Base-by-base conservation (phyloP, 64 coral and sea anemone species). In the Actinia tenebrosa region DNA sequence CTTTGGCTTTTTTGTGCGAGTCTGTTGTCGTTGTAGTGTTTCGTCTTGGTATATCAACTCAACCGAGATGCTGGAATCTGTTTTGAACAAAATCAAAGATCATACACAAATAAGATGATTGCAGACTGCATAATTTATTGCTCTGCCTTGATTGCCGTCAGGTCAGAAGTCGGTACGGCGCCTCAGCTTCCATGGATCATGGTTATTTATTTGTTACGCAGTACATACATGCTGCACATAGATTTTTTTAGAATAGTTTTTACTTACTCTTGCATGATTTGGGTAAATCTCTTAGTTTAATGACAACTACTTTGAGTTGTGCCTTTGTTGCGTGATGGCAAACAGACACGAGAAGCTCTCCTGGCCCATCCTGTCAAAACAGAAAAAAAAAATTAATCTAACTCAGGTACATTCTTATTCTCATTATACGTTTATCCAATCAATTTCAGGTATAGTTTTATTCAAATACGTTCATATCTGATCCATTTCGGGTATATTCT, bases 251-350 rank as follows among this genome's bases (percentile, higher is more conserved):
- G 47, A 5, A 50, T 50, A 50, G 47, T 84, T 56, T 27, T 84
- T 14, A 26, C 66, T 75, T 89, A 83, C 80, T 87, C 44, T 95
- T 89, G 17, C 89, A 86, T 64, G 89, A 86, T 43, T 86, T 91
- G 22, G 89, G 71, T 16, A 95, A 79, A 71, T 89, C 90, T 84
- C 56, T 95, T 13, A 92, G 18, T 45, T 92, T 82, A 44, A 60
- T 72, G 14, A 92, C 80, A 44, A 62, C 77, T 43, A 92, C 87
- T 52, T 77, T 87, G 30, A 95, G 84, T 19, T 87, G 84, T 42
- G 91, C 84, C 2, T 91, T 92, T 7, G 94, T 95, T 7, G 94
- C 94, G 19, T 92, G 80, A 77, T 95, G 94, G 56, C 94, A 95
- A 50, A 95, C 61, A 20, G 94, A 92, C n/a, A 95, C 80, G 16